A percentile compares a stretch with the other conserved stretches of the same genome.
Conservation (phyloP, 1,140 invertebrate species). For the Drosophila neocordata region DNA sequence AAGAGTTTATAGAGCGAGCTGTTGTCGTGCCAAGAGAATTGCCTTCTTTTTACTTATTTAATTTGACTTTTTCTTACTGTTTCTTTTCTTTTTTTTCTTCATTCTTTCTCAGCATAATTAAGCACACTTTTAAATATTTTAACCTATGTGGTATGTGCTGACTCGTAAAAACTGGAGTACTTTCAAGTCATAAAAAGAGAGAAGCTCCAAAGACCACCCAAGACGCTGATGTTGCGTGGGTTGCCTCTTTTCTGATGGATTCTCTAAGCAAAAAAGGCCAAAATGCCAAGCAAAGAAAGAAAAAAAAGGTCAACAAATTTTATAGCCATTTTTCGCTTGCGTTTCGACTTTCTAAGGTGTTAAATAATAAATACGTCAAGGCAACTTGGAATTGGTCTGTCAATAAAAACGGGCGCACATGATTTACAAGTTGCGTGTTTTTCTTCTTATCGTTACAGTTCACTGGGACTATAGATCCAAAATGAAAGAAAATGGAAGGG, state of each 20-base stretch:
- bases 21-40: conserved; percentile 54
- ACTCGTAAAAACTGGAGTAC: conserved; percentile 69
- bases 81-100: conserved; percentile 29
- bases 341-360: conserved; percentile 58
- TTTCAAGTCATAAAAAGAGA: conserved; percentile 45
- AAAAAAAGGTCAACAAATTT: conserved; percentile 73
- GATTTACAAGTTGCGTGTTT: conserved; percentile 53
- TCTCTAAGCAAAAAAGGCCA: conserved; percentile 4
- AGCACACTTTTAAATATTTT: conserved; percentile 77
- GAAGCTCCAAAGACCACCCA: conserved; percentile 41
- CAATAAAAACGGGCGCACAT: conserved; percentile 60
- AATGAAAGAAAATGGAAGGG: too few relatives aligned
- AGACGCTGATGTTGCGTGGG: conserved; percentile 4
- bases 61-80: conserved; percentile 1
- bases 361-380: conserved; percentile 76
- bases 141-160: conserved; percentile 61
- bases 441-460: conserved; percentile 49
- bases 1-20: conserved; percentile 47
- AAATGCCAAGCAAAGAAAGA: conserved; percentile 24
- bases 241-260: conserved; percentile 44
- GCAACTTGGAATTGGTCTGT: conserved; percentile 47
- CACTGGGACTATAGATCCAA: conserved; percentile 13
- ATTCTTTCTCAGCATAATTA: conserved; percentile 68
- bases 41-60: conserved; percentile 32
- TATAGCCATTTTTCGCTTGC: conserved; percentile 69